These are phyloP conservation scores for Zophobas morio DNA, from an alignment of 1,140 invertebrate genomes.

Conservation along the genomic window DNA sequence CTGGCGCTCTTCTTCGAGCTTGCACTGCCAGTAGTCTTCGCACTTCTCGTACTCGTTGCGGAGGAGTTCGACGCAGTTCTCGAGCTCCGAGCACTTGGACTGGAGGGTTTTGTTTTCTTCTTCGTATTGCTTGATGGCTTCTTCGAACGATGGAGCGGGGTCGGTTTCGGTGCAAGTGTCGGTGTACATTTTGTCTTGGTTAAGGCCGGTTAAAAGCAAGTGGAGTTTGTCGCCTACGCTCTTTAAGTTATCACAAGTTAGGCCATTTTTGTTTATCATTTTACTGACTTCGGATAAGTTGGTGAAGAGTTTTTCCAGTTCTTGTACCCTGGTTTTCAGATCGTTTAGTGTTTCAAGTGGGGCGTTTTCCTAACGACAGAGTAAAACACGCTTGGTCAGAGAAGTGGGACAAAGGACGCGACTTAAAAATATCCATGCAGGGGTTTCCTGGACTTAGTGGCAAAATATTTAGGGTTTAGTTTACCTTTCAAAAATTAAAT, in stretches of 20 bases:
- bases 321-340: conserved; percentile 48
- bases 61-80: conserved; percentile 80
- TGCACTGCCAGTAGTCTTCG: conserved; percentile 87
- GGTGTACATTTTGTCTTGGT: conserved; percentile 21
- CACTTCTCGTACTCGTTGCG: conserved; percentile 84
- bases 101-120: conserved; percentile 70
- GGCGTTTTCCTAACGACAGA: conserved; percentile 22
- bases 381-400: no score
- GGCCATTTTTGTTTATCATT: conserved; percentile 55
- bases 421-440: no score
- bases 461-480: no score
- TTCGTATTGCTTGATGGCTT: conserved; percentile 56
- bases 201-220: conserved; percentile 36
- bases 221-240: conserved; percentile 52
- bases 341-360: conserved; percentile 27
- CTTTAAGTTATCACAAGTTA: conserved; percentile 55
- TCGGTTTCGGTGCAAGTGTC: conserved; percentile 57
- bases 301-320: conserved; percentile 57
- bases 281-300: conserved; percentile 52
- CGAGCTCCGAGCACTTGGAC: conserved; percentile 77
- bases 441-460: no score
- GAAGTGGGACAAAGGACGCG: no score
- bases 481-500: no score
- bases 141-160: conserved; percentile 49
- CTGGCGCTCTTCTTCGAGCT: conserved; percentile 84